Base-by-base conservation (phyloP, 2,888 invertebrate genomes). In the Trachelus iudaicus region DNA sequence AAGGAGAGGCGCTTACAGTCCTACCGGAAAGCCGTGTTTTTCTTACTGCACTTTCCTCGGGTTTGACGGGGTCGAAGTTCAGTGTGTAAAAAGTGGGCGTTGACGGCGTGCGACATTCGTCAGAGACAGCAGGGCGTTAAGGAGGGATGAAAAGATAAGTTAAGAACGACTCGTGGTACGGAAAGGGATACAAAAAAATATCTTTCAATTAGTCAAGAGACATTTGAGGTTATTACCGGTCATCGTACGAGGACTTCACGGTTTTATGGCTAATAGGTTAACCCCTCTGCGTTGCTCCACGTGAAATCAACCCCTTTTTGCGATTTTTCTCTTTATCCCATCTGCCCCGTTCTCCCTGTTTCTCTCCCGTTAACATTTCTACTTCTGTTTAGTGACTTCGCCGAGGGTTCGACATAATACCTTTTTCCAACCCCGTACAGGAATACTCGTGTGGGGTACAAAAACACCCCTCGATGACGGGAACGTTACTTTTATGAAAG, bases 341-440 rank as follows among this genome's bases (percentile, higher is more conserved):
- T 71, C 73, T 75, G 78, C 69, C 74, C 37, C 34, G 73, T 77
- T 79, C 76, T 81, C 79, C 75, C 79, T 81, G 75, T 73, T 76
- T 79, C 76, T 35, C 31, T n/a, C 74, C 73, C 35, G 34, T 34
- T 23, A 30, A 34, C 76, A 40, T 76, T 76, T 40, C 69, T 71
- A 75, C 76, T 79, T 79, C 77, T 73, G 77, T 76, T 71, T 34
- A 69, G 83, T 79, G 84, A 86, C 85, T 85, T 85, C 81, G 77
- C 35, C 78, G 80, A 77, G 83, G 85, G 81, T 78, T 86, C 76
- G 79, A 56, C 83, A 80, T 85, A 86, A 86, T 83, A 81, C 86
- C 80, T 83, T 83, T 82, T 83, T 83, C 76, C 40, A 71, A 13
- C 71, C 71, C 33, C 15, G 56, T 23, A 23, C 56, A 56, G 71